Percentiles rank a stretch among this genome's conserved stretches.
phyloP scores from a whole-genome alignment of 30 jellyfish, hydroid and myxozoan genomes.

The Aurelia sp. region DNA sequence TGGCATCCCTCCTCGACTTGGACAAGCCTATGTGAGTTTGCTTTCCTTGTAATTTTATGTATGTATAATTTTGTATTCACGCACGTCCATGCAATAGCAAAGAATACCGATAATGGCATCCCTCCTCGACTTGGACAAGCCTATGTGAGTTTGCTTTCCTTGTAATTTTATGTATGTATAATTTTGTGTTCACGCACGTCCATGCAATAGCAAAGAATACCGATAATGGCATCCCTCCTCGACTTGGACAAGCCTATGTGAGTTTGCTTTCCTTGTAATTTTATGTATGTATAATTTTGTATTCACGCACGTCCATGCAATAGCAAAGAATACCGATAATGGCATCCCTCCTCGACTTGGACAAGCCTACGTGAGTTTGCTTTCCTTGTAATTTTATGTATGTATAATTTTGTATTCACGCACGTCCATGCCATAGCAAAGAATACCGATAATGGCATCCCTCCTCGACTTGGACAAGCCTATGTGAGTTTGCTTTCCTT shows the following conservation, averaged over 20 bases:
- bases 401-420: no score
- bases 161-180: neutral
- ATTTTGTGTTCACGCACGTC: no score
- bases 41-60: neutral
- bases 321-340: no score
- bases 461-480: slow-evolving; percentile 88
- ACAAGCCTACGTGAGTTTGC: slow-evolving; percentile 65
- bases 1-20: slow-evolving; percentile 87
- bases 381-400: neutral
- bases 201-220: no score
- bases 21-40: slow-evolving; percentile 72
- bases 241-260: slow-evolving; percentile 82
- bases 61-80: no score
- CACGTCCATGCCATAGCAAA: no score
- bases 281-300: neutral
- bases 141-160: slow-evolving; percentile 25
- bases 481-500: slow-evolving; percentile 29
- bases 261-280: neutral
- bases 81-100: no score
- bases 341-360: slow-evolving; percentile 89
- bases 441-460: slow-evolving; percentile 89
- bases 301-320: no score
- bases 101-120: slow-evolving; percentile 86
- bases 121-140: slow-evolving; percentile 91
- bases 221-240: slow-evolving; percentile 89